phyloP scores from a whole-genome alignment of 2,888 invertebrate species.

The Dicyrtomina minuta region DNA sequence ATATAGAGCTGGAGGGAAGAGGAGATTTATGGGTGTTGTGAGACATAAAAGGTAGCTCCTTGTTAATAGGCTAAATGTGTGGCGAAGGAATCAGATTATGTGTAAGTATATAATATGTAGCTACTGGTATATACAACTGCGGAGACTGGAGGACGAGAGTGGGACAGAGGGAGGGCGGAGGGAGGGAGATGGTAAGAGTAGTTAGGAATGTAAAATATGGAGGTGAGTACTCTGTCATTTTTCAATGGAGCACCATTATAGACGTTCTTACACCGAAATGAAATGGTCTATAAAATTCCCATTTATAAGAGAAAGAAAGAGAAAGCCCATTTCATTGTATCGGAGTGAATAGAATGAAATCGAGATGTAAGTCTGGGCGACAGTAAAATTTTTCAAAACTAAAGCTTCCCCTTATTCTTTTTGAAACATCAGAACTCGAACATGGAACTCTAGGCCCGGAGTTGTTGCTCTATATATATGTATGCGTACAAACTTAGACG shows the following conservation, averaged over 20 bases:
- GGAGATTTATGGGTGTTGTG: conserved; percentile 19
- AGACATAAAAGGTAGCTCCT: too few relatives aligned
- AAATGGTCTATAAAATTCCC: conserved; percentile 31
- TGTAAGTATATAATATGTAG: too few relatives aligned
- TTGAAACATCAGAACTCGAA: too few relatives aligned
- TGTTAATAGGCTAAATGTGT: conserved; percentile 14
- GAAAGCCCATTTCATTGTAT: conserved; percentile 3
- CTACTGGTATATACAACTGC: too few relatives aligned
- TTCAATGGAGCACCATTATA: conserved; percentile 17
- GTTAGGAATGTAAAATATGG: conserved; percentile 13
- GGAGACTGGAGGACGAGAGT: too few relatives aligned
- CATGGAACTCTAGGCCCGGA: too few relatives aligned
- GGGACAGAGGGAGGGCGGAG: not conserved
- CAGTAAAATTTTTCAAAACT: conserved; percentile 18
- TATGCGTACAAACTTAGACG: too few relatives aligned
- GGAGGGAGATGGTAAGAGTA: not conserved
- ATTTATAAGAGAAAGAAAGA: conserved; percentile 20
- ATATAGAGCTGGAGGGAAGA: too few relatives aligned
- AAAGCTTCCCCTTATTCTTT: too few relatives aligned
- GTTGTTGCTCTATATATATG: too few relatives aligned
- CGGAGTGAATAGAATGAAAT: conserved; percentile 12
- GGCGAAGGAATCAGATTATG: too few relatives aligned
- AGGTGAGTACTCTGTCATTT: conserved; percentile 22
- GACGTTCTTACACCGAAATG: conserved; percentile 19
- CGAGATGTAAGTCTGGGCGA: conserved; percentile 18